phyloP scores from a whole-genome alignment of 23 tunicate species.

The Styela clava region DNA sequence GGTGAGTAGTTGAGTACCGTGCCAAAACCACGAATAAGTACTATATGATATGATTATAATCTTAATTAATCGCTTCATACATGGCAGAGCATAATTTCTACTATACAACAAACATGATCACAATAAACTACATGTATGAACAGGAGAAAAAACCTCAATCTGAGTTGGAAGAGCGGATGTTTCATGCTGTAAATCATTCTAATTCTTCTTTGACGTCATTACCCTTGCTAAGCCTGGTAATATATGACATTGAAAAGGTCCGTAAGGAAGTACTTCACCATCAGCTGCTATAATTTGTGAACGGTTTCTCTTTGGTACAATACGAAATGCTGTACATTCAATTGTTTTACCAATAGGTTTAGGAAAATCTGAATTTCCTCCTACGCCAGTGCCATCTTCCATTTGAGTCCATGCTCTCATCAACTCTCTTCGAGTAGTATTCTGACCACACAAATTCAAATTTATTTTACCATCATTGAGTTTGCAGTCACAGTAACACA shows the following conservation, averaged over 20 bases:
- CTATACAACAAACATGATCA: no score
- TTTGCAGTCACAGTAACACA: conserved; percentile 9
- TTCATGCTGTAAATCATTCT: no score
- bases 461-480: conserved; percentile 46
- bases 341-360: neutral
- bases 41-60: no score
- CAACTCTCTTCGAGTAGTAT: conserved; percentile 21
- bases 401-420: conserved; percentile 54
- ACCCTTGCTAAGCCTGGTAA: conserved; percentile 60
- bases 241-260: conserved; percentile 71
- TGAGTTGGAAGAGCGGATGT: no score
- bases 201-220: conserved; percentile 6
- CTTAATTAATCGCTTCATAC: no score
- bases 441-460: conserved; percentile 22
- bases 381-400: conserved; percentile 57
- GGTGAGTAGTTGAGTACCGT: no score
- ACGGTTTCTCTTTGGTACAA: conserved; percentile 45
- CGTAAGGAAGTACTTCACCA: conserved; percentile 70
- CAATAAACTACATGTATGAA: no score
- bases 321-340: conserved; percentile 56
- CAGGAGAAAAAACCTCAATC: no score
- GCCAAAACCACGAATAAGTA: no score
- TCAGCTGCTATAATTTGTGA: conserved; percentile 57
- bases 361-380: neutral
- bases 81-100: no score